A percentile compares a stretch with the other conserved stretches of the same genome.
phyloP scores from a whole-genome alignment of 1,140 invertebrate species.

The Radopholus similis region DNA sequence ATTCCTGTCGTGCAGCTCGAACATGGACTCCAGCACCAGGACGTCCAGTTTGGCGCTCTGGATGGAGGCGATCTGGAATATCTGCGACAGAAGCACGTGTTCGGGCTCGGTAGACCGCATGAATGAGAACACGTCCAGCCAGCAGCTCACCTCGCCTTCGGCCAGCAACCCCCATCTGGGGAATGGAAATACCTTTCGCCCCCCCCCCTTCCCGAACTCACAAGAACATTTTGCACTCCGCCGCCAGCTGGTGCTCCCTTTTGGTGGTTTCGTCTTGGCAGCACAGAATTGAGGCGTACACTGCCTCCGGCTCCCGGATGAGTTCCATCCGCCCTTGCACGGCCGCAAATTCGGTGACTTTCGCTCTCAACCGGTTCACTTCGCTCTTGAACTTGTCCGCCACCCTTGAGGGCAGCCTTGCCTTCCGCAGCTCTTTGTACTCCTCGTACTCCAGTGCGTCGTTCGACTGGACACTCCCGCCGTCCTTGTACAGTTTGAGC shows the following conservation, averaged over 20 bases:
- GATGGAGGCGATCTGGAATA: not conserved
- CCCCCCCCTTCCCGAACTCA: too few relatives aligned
- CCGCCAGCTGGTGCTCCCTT: too few relatives aligned
- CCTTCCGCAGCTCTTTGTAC: not conserved
- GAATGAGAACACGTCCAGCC: conserved; percentile 6
- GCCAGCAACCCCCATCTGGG: too few relatives aligned
- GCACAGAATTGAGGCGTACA: not conserved
- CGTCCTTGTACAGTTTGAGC: not conserved
- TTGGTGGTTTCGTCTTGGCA: too few relatives aligned
- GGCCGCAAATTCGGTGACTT: not conserved
- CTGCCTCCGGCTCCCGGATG: not conserved
- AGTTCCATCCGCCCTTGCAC: too few relatives aligned
- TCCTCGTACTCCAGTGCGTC: not conserved
- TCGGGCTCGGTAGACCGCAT: not conserved
- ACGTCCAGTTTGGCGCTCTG: conserved; percentile 8
- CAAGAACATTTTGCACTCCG: conserved; percentile 15
- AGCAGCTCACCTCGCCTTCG: conserved; percentile 1
- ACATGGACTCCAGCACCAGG: not conserved
- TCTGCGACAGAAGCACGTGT: not conserved
- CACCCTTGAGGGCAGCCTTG: too few relatives aligned
- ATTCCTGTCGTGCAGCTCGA: not conserved
- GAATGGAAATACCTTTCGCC: too few relatives aligned
- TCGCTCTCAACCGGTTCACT: not conserved
- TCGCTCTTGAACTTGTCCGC: too few relatives aligned
- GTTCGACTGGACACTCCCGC: conserved; percentile 6